Base-by-base conservation (phyloP, 2,113 vertebrate genomes). In the Micronycteris hirsuta region DNA sequence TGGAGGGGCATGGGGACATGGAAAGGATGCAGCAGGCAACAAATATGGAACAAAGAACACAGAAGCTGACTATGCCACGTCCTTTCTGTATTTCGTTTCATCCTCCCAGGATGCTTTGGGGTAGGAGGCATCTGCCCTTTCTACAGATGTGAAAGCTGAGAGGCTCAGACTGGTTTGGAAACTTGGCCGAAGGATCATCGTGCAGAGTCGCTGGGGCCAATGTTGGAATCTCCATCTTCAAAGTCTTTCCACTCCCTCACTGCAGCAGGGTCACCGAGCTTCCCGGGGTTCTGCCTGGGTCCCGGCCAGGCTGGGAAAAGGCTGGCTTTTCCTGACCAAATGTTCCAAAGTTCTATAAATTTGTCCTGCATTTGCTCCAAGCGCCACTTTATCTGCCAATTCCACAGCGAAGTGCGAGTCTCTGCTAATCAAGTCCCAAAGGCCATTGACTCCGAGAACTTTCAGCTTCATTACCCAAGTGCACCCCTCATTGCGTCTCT, bases 401-500 rank as follows among this genome's bases (percentile, higher is more conserved):
- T 54, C 63, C 54, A 12, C 28, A 92, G 90, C 88, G n/a, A 20
- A 61, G 26, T 8, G 28, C 26, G 47, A 91, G 89, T 5, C 94
- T 78, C 71, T 67, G 28, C 67, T 81, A 43, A 58, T 80, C 67
- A 95, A 93, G 7, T 47, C 73, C 85, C 43, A 17, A 33, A 89
- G 61, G 63, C 76, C 61, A 2, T 4, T 3, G 20, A 36, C 87
- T 65, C 45, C 24, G 31, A 74, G 94, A 74, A 93, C 89, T 93
- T 96, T 94, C n/a, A 73, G 56, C 71, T 81, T 96, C 49, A 1
- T 58, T 54, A 65, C 85, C 68, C 88, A 24, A 93, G 83, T 3
- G 4, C 86, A 13, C 67, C 54, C 86, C 76, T 97, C 70, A 15
- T 47, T 87, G 81, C 36, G 38, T 94, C 93, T 95, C 93, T 76